Base-by-base conservation (phyloP, 2,113 vertebrate genomes). In the Mohoua ochrocephala region DNA sequence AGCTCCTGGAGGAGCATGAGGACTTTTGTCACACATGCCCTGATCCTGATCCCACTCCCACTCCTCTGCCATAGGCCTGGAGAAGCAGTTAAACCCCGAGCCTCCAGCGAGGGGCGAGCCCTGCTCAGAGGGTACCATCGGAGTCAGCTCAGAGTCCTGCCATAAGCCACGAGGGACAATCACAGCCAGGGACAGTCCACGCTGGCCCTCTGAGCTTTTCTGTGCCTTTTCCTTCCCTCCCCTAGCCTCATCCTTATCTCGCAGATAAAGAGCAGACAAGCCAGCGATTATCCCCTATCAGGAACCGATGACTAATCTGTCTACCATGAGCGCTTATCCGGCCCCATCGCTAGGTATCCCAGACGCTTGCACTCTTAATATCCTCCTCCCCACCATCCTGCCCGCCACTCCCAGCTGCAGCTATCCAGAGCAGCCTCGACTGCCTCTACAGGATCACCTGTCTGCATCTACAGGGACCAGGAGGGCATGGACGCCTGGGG, bases 281-380 rank as follows among this genome's bases (percentile, higher is more conserved):
- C 78, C 33, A 74, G 85, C 2, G 93, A 97, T 96, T 96, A 96
- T 96, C 92, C 93, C 64, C 57, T 95, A 95, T 93, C 93, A 92
- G 87, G 95, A 95, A 95, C 91, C 71, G 2, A 91, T 93, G 94
- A 94, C 93, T 96, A 90, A 95, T 95, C 94, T 91, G 95, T 96
- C 89, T 95, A 90, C 93, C 93, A 88, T 1, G 2, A 84, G 68
- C 0, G 7, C 59, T 96, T 92, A 95, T 90, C 90, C 19, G 0
- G 54, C 33, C 69, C 75, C 90, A 90, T 74, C 45, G 0, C 76
- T 8, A 76, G 67, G 84, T 69, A 91, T 69, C 89, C 47, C 78
- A 96, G 94, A 91, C 12, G 8, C 61, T 76, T 20, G 7, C 18
- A 27, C 95, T 87, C 89, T 56, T 71, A 71, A 71, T 71, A 92